A percentile compares a stretch with the other conserved stretches of the same genome.
Evolutionary conservation across 2,113 vertebrate genomes (phyloP).

Genomic region (Gadus macrocephalus): DNA sequence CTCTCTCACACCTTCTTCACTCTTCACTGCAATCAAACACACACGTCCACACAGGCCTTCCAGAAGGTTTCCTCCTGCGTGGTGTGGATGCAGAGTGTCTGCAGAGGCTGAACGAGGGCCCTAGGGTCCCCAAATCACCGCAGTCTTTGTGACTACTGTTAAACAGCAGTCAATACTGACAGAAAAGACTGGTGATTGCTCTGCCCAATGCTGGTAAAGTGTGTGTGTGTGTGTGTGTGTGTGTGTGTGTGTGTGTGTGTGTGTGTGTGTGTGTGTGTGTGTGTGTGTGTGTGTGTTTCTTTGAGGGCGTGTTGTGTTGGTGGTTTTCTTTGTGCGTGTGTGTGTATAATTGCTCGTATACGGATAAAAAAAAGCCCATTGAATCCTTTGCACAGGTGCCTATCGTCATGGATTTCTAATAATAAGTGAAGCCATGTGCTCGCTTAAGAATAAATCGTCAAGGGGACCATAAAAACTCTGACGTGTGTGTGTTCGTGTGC

Average conservation of each 20-base stretch:
- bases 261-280: too few species aligned
- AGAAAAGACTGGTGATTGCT: slow-evolving; percentile 44
- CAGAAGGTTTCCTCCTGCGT: too few species aligned
- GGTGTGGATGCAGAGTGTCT: too few species aligned
- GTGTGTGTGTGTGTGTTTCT: too few species aligned
- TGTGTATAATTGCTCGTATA: not conserved
- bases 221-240: not conserved
- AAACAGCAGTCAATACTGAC: too few species aligned
- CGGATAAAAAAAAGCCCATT: not conserved
- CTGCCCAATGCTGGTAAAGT: slow-evolving; percentile 10
- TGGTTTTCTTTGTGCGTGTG: not conserved
- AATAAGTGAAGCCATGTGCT: slow-evolving; percentile 7
- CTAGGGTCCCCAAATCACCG: too few species aligned
- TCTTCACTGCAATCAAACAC: too few species aligned
- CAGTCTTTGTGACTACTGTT: too few species aligned
- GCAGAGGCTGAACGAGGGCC: not conserved
- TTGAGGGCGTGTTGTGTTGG: too few species aligned
- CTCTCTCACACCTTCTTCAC: too few species aligned
- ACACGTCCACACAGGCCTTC: too few species aligned
- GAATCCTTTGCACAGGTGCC: slow-evolving; percentile 1
- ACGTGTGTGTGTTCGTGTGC: not conserved
- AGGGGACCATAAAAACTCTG: not conserved
- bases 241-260: not conserved
- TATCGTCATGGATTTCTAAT: not conserved
- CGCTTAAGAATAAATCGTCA: not conserved